Evolutionary conservation across 2,888 invertebrate species (phyloP).

Genomic region (Neocrepidodera transversa): DNA sequence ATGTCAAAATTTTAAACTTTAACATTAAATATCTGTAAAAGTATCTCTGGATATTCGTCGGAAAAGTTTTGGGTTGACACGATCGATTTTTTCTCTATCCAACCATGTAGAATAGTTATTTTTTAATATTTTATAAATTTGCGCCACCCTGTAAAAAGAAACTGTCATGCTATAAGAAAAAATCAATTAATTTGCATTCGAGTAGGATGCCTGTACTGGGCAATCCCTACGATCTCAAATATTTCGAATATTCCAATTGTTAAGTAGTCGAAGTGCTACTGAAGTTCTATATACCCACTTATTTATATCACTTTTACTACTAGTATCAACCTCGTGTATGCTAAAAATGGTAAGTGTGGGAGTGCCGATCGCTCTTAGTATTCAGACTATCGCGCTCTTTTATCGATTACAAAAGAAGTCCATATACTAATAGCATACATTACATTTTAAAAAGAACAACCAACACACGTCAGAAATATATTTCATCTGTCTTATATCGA

Average conservation of each 20-base stretch:
- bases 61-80: too few relatives aligned
- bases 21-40: too few relatives aligned
- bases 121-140: too few relatives aligned
- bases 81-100: too few relatives aligned
- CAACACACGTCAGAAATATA: not conserved
- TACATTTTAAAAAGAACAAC: not conserved
- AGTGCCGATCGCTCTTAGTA: conserved; percentile 35
- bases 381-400: conserved; percentile 30
- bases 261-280: not conserved
- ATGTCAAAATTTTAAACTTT: too few relatives aligned
- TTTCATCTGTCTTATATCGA: not conserved
- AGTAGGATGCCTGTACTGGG: conserved; percentile 14
- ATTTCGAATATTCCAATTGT: conserved; percentile 21
- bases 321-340: conserved; percentile 32
- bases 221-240: conserved; percentile 21
- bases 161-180: not conserved
- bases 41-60: too few relatives aligned
- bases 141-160: too few relatives aligned
- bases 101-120: too few relatives aligned
- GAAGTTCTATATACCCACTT: conserved; percentile 34
- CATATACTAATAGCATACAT: not conserved
- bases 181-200: conserved; percentile 10
- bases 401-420: conserved; percentile 20
- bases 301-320: conserved; percentile 16
- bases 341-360: conserved; percentile 39